Percentiles rank a stretch among this genome's conserved stretches.
These are phyloP conservation scores for Athetis lepigone DNA, from an alignment of 2,888 invertebrate genomes.

Conservation along the genomic window DNA sequence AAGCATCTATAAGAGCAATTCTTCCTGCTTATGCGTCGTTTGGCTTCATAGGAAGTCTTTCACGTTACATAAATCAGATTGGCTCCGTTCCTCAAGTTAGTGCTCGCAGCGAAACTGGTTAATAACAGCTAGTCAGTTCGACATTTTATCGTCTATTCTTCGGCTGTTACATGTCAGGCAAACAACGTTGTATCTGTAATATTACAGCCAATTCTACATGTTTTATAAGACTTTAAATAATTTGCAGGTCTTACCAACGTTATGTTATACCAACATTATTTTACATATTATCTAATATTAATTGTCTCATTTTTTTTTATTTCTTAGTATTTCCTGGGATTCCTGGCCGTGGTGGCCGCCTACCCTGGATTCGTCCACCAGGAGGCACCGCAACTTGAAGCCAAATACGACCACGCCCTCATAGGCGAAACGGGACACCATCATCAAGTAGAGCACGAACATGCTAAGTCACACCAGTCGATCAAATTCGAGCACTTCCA, in stretches of 20 bases:
- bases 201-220: slow-evolving; percentile 20
- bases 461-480: slow-evolving; percentile 93
- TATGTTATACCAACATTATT: slow-evolving; percentile 16
- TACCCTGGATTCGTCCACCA: slow-evolving; percentile 87
- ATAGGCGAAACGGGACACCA: slow-evolving; percentile 90
- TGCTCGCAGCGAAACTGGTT: slow-evolving; percentile 74
- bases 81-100: slow-evolving; percentile 66
- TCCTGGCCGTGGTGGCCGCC: slow-evolving; percentile 84
- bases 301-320: slow-evolving; percentile 29
- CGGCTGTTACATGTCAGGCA: slow-evolving; percentile 49
- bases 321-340: slow-evolving; percentile 86
- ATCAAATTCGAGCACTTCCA: slow-evolving; percentile 93
- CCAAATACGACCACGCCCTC: slow-evolving; percentile 80
- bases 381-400: slow-evolving; percentile 81
- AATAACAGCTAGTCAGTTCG: slow-evolving; percentile 55
- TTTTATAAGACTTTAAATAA: slow-evolving; percentile 31
- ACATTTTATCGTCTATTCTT: slow-evolving; percentile 53
- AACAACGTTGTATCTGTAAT: slow-evolving; percentile 44
- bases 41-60: slow-evolving; percentile 74
- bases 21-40: slow-evolving; percentile 70
- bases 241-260: slow-evolving; percentile 21
- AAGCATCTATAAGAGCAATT: slow-evolving; percentile 67
- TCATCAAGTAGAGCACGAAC: slow-evolving; percentile 91
- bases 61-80: slow-evolving; percentile 75
- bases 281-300: slow-evolving; percentile 1